A percentile compares a stretch with the other conserved stretches of the same genome.
Conservation (phyloP, 2,888 invertebrate genomes). For the Scaptomyza reducta region DNA sequence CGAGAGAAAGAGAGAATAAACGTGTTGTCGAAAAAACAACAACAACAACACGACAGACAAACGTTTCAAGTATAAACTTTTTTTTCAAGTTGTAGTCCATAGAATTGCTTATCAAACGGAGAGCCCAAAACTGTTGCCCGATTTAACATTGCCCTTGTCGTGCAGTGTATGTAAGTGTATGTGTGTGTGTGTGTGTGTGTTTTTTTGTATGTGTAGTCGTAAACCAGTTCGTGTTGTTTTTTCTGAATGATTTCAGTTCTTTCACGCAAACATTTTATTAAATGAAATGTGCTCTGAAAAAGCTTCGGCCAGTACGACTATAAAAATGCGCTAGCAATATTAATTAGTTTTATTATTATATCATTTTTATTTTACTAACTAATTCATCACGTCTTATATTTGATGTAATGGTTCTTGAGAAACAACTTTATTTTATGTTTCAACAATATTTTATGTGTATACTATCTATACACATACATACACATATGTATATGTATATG, state of each 20-base stretch:
- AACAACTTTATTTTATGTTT: too few relatives aligned
- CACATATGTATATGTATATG: neutral
- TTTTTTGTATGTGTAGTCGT: conserved; percentile 6
- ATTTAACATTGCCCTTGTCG: conserved; percentile 33
- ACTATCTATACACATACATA: too few relatives aligned
- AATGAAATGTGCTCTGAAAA: conserved; percentile 5
- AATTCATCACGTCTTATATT: neutral
- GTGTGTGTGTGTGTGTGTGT: conserved; percentile 3
- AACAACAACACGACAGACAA: conserved; percentile 1
- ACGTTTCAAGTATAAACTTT: neutral
- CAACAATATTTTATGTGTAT: too few relatives aligned
- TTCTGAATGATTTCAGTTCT: conserved; percentile 47
- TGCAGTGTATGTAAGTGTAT: conserved; percentile 10
- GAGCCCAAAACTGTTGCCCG: conserved; percentile 6
- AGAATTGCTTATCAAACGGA: conserved; percentile 47
- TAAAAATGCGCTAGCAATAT: conserved; percentile 5
- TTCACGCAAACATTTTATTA: conserved; percentile 19
- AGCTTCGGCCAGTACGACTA: neutral
- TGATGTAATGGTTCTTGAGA: neutral
- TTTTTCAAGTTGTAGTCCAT: conserved; percentile 16
- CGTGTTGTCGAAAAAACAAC: conserved; percentile 7
- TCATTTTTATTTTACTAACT: neutral
- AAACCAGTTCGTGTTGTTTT: conserved; percentile 65
- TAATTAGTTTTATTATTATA: neutral
- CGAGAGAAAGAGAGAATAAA: conserved; percentile 10